Conservation (phyloP, 2,888 invertebrate species). For the Microplitis manilae region DNA sequence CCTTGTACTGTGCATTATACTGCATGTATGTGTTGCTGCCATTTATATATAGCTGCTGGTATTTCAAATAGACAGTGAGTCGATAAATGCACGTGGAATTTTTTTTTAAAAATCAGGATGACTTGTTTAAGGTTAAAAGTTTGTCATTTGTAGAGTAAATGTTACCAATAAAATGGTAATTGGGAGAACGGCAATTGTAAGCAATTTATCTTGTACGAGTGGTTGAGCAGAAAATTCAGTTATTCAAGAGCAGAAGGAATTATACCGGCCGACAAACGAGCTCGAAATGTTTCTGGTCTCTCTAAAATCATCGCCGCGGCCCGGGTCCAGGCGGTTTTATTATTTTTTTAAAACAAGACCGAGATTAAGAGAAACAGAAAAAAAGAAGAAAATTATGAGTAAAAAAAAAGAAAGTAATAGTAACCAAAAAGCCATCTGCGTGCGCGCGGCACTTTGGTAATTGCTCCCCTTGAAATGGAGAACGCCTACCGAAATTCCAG, state of each 20-base stretch:
- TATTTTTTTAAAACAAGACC: background rate
- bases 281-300: constrained; percentile 6
- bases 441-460: constrained; percentile 39
- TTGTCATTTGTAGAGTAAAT: background rate
- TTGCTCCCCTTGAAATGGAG: constrained; percentile 47
- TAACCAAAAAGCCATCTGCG: constrained; percentile 49
- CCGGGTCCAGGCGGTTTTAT: background rate
- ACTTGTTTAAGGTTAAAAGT: background rate
- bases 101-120: background rate
- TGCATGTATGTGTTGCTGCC: background rate
- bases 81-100: background rate
- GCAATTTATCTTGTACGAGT: background rate
- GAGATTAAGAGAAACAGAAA: constrained; percentile 26
- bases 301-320: background rate
- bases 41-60: background rate
- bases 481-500: constrained; percentile 48
- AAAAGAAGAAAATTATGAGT: constrained; percentile 18
- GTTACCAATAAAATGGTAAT: background rate
- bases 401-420: constrained; percentile 46
- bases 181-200: background rate
- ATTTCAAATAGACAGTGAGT: background rate
- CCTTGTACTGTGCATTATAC: background rate
- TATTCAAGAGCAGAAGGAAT: background rate
- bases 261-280: background rate
- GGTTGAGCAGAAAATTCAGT: background rate